Conservation (phyloP, 1,140 invertebrate species). For the Helicoverpa zea region DNA sequence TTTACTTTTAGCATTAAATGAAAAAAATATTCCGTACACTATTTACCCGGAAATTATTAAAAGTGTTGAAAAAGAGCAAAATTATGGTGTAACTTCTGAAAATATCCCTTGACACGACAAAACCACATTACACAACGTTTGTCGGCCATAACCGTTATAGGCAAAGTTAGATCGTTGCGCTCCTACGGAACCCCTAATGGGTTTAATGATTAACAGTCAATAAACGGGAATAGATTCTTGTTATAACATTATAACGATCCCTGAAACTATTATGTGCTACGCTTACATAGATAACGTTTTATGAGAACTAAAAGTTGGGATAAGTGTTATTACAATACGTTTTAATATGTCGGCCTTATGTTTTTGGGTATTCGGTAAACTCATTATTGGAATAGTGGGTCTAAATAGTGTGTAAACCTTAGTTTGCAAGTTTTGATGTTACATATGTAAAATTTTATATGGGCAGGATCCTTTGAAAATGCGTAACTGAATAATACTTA, state of each 20-base stretch:
- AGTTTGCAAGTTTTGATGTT: too few relatives aligned
- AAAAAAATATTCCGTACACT: neutral
- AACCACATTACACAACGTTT: slow-evolving; percentile 55
- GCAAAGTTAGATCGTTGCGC: slow-evolving; percentile 63
- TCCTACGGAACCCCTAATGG: slow-evolving; percentile 51
- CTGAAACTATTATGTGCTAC: slow-evolving; percentile 49
- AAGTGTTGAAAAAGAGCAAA: slow-evolving; percentile 39
- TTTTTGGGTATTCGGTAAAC: slow-evolving; percentile 26
- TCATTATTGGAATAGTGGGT: slow-evolving; percentile 15
- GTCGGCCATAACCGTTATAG: slow-evolving; percentile 58
- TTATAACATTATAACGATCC: slow-evolving; percentile 48
- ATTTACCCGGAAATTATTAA: neutral
- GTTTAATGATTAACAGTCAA: slow-evolving; percentile 58
- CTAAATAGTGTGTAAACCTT: neutral
- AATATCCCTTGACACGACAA: slow-evolving; percentile 52
- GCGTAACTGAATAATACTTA: neutral
- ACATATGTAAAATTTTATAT: too few relatives aligned
- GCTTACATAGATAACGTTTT: slow-evolving; percentile 19
- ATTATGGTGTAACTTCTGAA: slow-evolving; percentile 39
- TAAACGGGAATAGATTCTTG: slow-evolving; percentile 48
- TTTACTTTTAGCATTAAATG: too few relatives aligned
- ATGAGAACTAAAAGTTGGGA: slow-evolving; percentile 27
- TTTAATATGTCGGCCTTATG: slow-evolving; percentile 17
- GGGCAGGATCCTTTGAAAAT: too few relatives aligned
- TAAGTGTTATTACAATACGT: slow-evolving; percentile 33